These are phyloP conservation scores for Rhyacophila evoluta DNA, from an alignment of 2,888 invertebrate species.

Conservation along the genomic window DNA sequence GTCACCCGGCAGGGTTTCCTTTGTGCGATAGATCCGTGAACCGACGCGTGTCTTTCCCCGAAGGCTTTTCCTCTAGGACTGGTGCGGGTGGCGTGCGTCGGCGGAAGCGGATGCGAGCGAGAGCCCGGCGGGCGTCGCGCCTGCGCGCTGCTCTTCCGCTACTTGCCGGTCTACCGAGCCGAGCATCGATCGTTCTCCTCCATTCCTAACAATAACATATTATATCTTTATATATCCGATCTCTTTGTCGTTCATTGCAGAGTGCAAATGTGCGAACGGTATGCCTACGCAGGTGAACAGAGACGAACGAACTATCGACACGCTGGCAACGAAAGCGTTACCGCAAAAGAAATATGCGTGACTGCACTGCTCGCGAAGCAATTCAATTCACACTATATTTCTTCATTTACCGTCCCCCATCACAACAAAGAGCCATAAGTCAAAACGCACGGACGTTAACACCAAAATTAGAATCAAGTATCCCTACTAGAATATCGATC, in stretches of 20 bases:
- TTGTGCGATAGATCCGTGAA: not conserved
- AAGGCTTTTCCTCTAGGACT: constrained; percentile 1
- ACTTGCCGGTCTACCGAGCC: not conserved
- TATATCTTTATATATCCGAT: not conserved
- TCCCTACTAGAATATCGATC: too few species aligned
- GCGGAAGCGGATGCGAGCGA: not conserved
- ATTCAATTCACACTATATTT: not conserved
- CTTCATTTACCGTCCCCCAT: not conserved
- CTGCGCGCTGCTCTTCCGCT: not conserved
- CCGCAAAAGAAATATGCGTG: not conserved
- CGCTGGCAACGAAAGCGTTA: not conserved
- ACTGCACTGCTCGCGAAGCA: not conserved
- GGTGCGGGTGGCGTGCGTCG: not conserved
- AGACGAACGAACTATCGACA: not conserved
- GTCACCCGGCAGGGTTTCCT: not conserved
- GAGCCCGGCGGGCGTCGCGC: constrained; percentile 36
- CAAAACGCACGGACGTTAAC: too few species aligned
- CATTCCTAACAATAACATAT: not conserved
- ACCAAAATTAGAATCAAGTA: too few species aligned
- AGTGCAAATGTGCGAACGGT: not conserved
- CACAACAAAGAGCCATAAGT: not conserved
- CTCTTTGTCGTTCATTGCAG: not conserved
- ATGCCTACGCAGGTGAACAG: not conserved
- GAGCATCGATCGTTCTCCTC: constrained; percentile 6
- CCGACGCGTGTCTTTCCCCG: not conserved